These are phyloP conservation scores for Aeoliscus strigatus DNA, from an alignment of 2,797 vertebrate species.

Conservation along the genomic window DNA sequence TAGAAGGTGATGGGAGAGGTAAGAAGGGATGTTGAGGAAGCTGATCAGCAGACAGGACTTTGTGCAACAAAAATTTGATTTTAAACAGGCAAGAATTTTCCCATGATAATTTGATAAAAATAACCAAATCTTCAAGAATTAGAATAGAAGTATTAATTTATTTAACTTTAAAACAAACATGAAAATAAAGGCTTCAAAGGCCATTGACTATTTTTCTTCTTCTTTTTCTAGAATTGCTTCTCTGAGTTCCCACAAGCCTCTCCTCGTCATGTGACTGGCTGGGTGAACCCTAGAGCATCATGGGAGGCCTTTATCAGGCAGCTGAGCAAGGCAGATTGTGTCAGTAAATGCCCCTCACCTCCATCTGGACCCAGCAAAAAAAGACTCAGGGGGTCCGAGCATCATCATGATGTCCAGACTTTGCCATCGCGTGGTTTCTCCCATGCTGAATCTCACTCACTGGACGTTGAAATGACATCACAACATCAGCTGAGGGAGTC, in stretches of 20 bases:
- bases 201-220: background rate
- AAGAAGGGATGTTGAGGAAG: too few species aligned
- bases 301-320: constrained; percentile 79
- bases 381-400: constrained; percentile 40
- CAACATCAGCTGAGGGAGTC: background rate
- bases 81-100: too few species aligned
- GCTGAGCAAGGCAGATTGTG: constrained; percentile 24
- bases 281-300: constrained; percentile 78
- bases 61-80: too few species aligned
- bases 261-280: constrained; percentile 74
- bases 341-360: constrained; percentile 5
- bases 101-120: too few species aligned
- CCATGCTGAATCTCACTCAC: background rate
- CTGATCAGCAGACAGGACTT: too few species aligned
- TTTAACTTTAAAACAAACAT: too few species aligned
- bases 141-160: too few species aligned
- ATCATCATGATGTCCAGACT: constrained; percentile 1
- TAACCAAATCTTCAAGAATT: too few species aligned
- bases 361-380: constrained; percentile 51
- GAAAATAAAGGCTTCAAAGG: too few species aligned
- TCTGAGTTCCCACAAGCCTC: constrained; percentile 17
- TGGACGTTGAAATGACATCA: constrained; percentile 1
- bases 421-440: background rate
- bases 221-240: constrained; percentile 46
- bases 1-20: too few species aligned